Percentiles rank a stretch among this genome's conserved stretches.
Conservation (phyloP, 2,113 vertebrate genomes). For the Elephas maximus region DNA sequence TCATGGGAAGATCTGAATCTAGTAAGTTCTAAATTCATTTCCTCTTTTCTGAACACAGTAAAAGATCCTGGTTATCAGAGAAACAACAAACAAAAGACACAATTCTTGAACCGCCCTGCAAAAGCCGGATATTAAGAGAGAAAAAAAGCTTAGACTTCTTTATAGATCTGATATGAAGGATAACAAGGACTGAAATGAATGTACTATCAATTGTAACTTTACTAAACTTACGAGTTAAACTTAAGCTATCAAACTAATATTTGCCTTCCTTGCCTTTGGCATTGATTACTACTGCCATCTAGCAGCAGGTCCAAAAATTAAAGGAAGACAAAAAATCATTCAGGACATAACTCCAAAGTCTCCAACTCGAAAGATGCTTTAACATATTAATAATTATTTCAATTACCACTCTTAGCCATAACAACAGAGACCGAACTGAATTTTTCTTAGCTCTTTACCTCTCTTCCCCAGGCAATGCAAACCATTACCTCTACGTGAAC, state of each 20-base stretch:
- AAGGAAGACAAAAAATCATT: slow-evolving; percentile 4
- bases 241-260: background rate
- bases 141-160: slow-evolving; percentile 21
- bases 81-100: slow-evolving; percentile 52
- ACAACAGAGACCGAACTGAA: background rate
- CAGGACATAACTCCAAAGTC: background rate
- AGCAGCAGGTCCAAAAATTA: slow-evolving; percentile 63
- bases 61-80: slow-evolving; percentile 34
- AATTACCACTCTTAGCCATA: background rate
- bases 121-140: slow-evolving; percentile 53
- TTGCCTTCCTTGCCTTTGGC: background rate
- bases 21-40: slow-evolving; percentile 69
- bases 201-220: background rate
- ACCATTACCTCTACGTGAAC: background rate
- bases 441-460: slow-evolving; percentile 42
- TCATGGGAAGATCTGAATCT: slow-evolving; percentile 45
- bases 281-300: slow-evolving; percentile 60
- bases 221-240: background rate
- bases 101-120: slow-evolving; percentile 46
- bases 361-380: slow-evolving; percentile 27
- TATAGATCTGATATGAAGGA: slow-evolving; percentile 33
- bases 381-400: background rate
- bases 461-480: background rate
- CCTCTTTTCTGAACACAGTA: slow-evolving; percentile 47
- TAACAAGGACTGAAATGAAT: slow-evolving; percentile 14